Conservation (phyloP, 2,797 vertebrate genomes). For the Sebastes vulpes region DNA sequence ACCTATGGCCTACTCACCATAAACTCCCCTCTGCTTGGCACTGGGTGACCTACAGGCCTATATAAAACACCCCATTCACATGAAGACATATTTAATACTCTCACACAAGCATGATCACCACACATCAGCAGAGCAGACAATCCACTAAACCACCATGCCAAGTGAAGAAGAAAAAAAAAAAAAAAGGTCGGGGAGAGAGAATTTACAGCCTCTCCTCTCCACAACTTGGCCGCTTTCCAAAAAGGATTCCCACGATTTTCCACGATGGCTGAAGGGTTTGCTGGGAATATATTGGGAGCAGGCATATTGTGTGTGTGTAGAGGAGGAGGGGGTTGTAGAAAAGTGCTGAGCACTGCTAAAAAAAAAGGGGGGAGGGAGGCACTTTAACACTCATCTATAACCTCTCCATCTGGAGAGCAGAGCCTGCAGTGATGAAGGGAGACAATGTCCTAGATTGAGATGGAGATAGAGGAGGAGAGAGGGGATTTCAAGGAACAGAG, state of each 20-base stretch:
- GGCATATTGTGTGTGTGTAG: background rate
- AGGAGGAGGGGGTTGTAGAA: background rate
- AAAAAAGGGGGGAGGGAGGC: background rate
- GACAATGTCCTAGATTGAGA: conserved; percentile 47
- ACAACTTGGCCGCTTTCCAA: conserved; percentile 36
- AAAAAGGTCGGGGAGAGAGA: background rate
- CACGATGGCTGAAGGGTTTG: conserved; percentile 43
- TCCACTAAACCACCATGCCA: conserved; percentile 12
- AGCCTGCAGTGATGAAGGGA: conserved; percentile 41
- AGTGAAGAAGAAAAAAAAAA: background rate
- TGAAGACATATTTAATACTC: conserved; percentile 42
- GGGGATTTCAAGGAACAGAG: conserved; percentile 42
- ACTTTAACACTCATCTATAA: conserved; percentile 50
- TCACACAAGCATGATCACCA: conserved; percentile 34
- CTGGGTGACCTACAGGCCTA: conserved; percentile 47
- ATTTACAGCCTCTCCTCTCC: conserved; percentile 31
- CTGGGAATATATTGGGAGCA: conserved; percentile 34
- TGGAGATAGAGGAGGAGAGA: background rate
- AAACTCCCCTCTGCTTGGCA: conserved; percentile 3
- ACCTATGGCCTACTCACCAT: conserved; percentile 48
- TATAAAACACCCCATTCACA: conserved; percentile 41
- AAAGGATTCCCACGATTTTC: conserved; percentile 58
- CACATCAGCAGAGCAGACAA: conserved; percentile 35
- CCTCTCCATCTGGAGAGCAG: conserved; percentile 59
- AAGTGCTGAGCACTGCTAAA: conserved; percentile 31